Evolutionary conservation across 1,140 invertebrate species (phyloP), one percentile per base, ranked within the genome.

Genomic region (Sesamia nonagrioides): DNA sequence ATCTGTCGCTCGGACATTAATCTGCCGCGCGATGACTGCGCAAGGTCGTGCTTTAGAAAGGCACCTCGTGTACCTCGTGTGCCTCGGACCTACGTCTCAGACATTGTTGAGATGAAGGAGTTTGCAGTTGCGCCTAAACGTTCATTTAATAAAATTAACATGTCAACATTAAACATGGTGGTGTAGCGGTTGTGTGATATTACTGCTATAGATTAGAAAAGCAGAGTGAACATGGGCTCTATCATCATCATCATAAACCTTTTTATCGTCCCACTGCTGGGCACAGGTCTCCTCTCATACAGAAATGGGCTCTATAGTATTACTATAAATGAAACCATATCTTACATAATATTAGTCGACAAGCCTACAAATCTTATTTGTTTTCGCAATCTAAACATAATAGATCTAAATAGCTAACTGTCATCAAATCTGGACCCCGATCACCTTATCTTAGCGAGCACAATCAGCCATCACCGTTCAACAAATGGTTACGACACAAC

Each of bases 41-140:
- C 87, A 87, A 88, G 87, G 87, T 86, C 87, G 84, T 45, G 71
- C 76, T 81, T 85, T 84, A 87, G 85, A 88, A 88, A 88, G 87
- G 87, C 42, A 35, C 37, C 56, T 61, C 82, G 72, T 40, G 68
- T 58, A 37, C 71, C 72, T 52, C 52, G 74, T 72, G 77, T 76
- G 50, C 79, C 76, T 74, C 69, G 58, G 71, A 80, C 71, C 71
- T 69, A 66, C 63, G 80, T 13, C 69, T 69, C 79, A 18, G 17
- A 58, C 54, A 58, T 58, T 58, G 54, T 58, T 58, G 21, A 58
- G 27, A 58, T 27, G 54, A 21, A 9, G 37, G 35, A 40, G 11
- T 18, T 42, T 42, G 9, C 37, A 13, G n/a, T 63, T 42, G n/a
- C 18, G 61, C 61, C 35, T n/a, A 18, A 66, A 66, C 61, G 13